phyloP scores from a whole-genome alignment of 2,797 vertebrate species.

The Sparidentex hasta region DNA sequence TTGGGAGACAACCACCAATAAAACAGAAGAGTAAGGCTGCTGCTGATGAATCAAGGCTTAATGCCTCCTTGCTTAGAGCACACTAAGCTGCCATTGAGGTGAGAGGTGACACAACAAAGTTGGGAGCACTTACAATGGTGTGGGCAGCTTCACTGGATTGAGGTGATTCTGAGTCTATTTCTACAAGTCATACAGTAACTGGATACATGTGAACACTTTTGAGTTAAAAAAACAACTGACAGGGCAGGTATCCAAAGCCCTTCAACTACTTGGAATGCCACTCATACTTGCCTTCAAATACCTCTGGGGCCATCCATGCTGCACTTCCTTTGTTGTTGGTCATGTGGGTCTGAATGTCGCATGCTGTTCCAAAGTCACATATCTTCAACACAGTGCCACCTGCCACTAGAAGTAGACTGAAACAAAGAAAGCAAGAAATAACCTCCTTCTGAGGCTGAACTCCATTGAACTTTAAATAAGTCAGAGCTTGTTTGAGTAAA shows the following conservation, averaged over 20 bases:
- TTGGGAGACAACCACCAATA: slow-evolving; percentile 57
- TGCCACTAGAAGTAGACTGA: slow-evolving; percentile 94
- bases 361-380: slow-evolving; percentile 99
- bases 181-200: slow-evolving; percentile 2
- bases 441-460: neutral
- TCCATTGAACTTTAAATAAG: neutral
- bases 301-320: slow-evolving; percentile 99
- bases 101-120: slow-evolving; percentile 46
- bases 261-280: slow-evolving; percentile 27
- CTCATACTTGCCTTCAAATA: slow-evolving; percentile 93
- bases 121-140: neutral
- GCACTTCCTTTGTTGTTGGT: slow-evolving; percentile 99
- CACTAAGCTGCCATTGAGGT: slow-evolving; percentile 33
- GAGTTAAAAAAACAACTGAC: slow-evolving; percentile 7
- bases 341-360: slow-evolving; percentile 99
- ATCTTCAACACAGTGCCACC: slow-evolving; percentile 98
- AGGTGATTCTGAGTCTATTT: neutral
- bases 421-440: slow-evolving; percentile 21
- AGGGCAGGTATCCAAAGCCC: slow-evolving; percentile 3
- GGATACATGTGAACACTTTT: slow-evolving; percentile 1
- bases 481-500: neutral
- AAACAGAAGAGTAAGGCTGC: slow-evolving; percentile 22
- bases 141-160: neutral
- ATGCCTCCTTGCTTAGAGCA: slow-evolving; percentile 33
- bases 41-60: slow-evolving; percentile 50